Evolutionary conservation across 1,140 invertebrate species (phyloP).

Genomic region (Atopsyche davidsoni): DNA sequence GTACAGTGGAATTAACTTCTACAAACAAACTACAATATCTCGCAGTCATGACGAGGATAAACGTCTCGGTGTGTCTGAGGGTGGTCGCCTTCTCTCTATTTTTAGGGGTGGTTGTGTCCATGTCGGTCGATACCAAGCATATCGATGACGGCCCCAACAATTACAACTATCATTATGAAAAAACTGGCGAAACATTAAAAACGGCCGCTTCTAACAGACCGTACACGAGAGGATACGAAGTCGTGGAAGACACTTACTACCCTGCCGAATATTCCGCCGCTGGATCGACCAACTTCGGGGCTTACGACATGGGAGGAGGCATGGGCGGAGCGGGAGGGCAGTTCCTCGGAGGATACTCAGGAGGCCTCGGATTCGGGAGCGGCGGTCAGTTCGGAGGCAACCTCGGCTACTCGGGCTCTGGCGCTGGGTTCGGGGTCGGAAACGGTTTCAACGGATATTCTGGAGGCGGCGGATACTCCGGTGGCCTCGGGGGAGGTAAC

Average conservation of each 20-base stretch:
- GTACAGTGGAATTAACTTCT: not conserved
- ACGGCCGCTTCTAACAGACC: slow-evolving; percentile 35
- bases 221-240: slow-evolving; percentile 42
- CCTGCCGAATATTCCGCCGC: slow-evolving; percentile 40
- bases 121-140: slow-evolving; percentile 1
- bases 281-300: slow-evolving; percentile 41
- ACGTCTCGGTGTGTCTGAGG: slow-evolving; percentile 7
- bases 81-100: slow-evolving; percentile 7
- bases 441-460: slow-evolving; percentile 32
- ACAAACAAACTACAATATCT: slow-evolving; percentile 7
- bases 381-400: slow-evolving; percentile 24
- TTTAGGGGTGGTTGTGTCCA: slow-evolving; percentile 6
- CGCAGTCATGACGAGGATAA: slow-evolving; percentile 12
- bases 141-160: slow-evolving; percentile 15
- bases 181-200: slow-evolving; percentile 20
- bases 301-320: slow-evolving; percentile 30
- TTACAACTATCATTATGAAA: slow-evolving; percentile 25
- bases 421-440: slow-evolving; percentile 35
- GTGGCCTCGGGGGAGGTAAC: slow-evolving; percentile 36
- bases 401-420: slow-evolving; percentile 35
- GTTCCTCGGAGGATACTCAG: slow-evolving; percentile 15
- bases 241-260: slow-evolving; percentile 45
- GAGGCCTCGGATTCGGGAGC: slow-evolving; percentile 30
- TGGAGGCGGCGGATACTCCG: slow-evolving; percentile 37
- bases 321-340: slow-evolving; percentile 1